Evolutionary conservation across 1,140 invertebrate genomes (phyloP).

Genomic region (Oedothorax gibbosus): DNA sequence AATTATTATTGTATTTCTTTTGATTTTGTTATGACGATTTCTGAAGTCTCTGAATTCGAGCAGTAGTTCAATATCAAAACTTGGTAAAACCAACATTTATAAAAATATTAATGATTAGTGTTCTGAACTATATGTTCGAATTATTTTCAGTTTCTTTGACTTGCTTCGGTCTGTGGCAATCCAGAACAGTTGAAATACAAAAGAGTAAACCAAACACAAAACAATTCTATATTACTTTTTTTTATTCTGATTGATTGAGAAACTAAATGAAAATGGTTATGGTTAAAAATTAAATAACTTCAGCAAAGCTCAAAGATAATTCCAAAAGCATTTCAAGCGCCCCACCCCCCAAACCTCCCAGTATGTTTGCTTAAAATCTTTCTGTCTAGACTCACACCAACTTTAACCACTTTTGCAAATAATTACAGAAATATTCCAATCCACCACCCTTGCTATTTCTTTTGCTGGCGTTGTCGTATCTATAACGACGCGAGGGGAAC

Average conservation of each 20-base stretch:
- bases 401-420: not conserved
- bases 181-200: not conserved
- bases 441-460: not conserved
- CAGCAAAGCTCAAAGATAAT: not conserved
- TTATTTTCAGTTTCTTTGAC: not conserved
- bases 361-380: not conserved
- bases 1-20: too few relatives aligned
- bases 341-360: not conserved
- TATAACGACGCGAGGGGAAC: not conserved
- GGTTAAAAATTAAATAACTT: not conserved
- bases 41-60: not conserved
- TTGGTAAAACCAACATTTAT: not conserved
- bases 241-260: not conserved
- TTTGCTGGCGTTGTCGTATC: conserved; percentile 26
- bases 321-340: not conserved
- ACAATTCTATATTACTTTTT: not conserved
- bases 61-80: not conserved
- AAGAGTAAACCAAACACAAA: not conserved
- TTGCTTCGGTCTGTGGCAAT: not conserved
- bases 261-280: not conserved
- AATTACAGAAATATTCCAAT: conserved; percentile 21
- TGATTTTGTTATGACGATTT: too few relatives aligned
- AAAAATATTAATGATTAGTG: not conserved
- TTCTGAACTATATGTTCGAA: not conserved
- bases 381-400: not conserved